Evolutionary conservation across 92 coral and sea anemone species (phyloP).

Genomic region (Blastomussa wellsi): DNA sequence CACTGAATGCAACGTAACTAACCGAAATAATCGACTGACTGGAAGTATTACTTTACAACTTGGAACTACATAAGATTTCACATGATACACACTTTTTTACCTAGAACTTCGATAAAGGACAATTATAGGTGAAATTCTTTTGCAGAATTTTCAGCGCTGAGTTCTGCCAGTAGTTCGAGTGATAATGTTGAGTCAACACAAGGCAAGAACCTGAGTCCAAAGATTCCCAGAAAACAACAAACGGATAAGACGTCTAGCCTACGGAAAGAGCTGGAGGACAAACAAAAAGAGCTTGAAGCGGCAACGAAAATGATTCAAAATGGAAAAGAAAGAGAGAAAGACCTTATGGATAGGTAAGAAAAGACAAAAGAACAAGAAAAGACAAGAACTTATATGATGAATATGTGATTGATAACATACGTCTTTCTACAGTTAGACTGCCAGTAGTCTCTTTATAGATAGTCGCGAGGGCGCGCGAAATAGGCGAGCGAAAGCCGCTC

Average conservation of each 20-base stretch:
- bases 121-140: background rate
- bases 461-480: no score
- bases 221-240: background rate
- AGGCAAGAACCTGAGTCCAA: conserved; percentile 20
- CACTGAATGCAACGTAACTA: no score
- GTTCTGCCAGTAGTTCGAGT: conserved; percentile 64
- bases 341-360: conserved; percentile 77
- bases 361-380: conserved; percentile 9
- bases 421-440: no score
- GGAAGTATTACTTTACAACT: no score
- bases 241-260: conserved; percentile 35
- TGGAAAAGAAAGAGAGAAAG: conserved; percentile 71
- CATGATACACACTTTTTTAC: background rate
- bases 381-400: background rate
- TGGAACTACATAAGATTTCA: no score
- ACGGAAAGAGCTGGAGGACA: conserved; percentile 59
- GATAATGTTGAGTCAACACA: conserved; percentile 50
- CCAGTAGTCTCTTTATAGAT: no score
- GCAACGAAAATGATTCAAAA: conserved; percentile 71
- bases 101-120: background rate
- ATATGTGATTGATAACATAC: no score
- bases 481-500: no score
- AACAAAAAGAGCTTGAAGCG: conserved; percentile 75
- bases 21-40: no score
- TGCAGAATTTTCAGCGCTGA: conserved; percentile 68